Evolutionary conservation across 1,140 invertebrate species (phyloP), one percentile per base, ranked within the genome.

Genomic region (Laupala kohalensis): DNA sequence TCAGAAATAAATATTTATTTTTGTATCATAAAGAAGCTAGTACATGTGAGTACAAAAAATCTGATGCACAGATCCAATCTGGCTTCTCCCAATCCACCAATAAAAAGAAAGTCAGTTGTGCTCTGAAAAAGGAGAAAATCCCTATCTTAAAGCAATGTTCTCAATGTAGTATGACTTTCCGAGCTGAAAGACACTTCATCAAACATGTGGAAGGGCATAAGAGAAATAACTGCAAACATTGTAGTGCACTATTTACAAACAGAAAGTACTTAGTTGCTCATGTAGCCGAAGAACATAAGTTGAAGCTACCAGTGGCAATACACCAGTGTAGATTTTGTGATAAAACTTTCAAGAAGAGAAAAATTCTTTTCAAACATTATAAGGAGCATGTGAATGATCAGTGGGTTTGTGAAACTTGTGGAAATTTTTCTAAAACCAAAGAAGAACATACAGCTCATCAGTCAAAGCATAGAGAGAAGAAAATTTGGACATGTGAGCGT

Each of bases 201-300:
- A 74, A 79, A 24, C 80, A 81, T 27, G 74, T 81, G 73, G 78
- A 81, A 69, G 80, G 80, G 15, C 80, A 81, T 70, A 78, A 78
- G 26, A 77, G 79, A 62, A 81, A 81, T 71, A 79, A 81, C 71
- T 81, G 80, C 66, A 72, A 78, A 25, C 76, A 79, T 63, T 82
- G 80, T 69, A 77, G 77, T 73, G 77, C 77, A 25, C 79, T 80
- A 72, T 79, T 82, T 71, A 80, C 80, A 0, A 74, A 78, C 19
- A 74, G 79, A 9, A 80, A 81, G 68, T 78, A 82, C 25, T 71
- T 82, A 12, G 77, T 78, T 6, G 73, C 79, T 27, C 81, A 82
- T 65, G 70, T 81, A 27, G 79, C 79, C 63, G 74, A 78, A 53
- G 76, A 75, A 5, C 80, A 81, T 24, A 30, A 68, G 76, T 77